phyloP scores from a whole-genome alignment of 2,113 vertebrate genomes.

The Aleadryas rufinucha region DNA sequence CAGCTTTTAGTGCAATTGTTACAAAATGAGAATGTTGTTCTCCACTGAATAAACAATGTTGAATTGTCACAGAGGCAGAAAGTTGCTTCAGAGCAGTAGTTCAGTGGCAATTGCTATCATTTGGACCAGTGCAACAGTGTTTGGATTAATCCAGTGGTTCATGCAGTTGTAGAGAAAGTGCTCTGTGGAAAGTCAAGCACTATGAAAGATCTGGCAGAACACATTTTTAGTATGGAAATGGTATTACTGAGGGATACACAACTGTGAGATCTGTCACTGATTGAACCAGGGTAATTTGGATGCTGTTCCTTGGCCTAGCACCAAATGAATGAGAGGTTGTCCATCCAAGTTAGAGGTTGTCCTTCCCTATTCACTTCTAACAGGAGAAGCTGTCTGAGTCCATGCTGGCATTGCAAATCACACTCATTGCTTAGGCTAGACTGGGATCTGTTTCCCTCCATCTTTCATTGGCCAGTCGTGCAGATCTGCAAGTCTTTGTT shows the following conservation, averaged over 20 bases:
- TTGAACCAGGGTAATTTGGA: background rate
- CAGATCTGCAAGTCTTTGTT: background rate
- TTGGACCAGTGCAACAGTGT: background rate
- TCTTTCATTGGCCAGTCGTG: background rate
- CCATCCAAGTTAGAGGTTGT: no score
- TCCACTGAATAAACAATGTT: background rate
- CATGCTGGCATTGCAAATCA: background rate
- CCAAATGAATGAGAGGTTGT: background rate
- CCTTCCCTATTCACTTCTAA: background rate
- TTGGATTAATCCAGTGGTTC: background rate
- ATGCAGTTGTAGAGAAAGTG: background rate
- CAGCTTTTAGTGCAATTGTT: background rate
- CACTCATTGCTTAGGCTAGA: background rate
- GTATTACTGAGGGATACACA: background rate
- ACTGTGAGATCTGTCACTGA: background rate
- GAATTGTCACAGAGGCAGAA: background rate
- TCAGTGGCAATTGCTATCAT: background rate
- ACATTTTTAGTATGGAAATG: background rate
- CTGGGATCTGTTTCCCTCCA: background rate
- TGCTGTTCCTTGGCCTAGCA: background rate
- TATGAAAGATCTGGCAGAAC: background rate
- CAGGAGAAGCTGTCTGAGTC: background rate
- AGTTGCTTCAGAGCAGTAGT: background rate
- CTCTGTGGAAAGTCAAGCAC: background rate
- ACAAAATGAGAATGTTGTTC: background rate